These are phyloP conservation scores for Poicephalus meyeri DNA, from an alignment of 2,113 vertebrate genomes.

Conservation along the genomic window DNA sequence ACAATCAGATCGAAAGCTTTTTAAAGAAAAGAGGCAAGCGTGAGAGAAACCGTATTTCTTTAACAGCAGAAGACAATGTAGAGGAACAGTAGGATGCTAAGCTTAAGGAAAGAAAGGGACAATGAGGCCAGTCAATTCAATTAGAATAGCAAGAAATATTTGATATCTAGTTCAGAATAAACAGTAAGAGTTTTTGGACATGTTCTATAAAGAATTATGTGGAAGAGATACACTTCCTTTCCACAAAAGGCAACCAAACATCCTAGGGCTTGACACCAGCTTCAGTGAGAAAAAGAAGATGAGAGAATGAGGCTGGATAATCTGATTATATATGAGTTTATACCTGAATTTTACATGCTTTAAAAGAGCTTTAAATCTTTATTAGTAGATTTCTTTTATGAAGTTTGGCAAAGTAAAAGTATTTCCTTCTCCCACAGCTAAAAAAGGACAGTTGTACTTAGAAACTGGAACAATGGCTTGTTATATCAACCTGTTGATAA, in stretches of 20 bases:
- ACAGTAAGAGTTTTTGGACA: neutral
- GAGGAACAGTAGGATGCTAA: neutral
- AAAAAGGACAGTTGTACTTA: neutral
- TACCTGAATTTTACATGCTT: neutral
- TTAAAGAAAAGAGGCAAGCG: neutral
- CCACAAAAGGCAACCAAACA: neutral
- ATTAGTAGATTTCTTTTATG: neutral
- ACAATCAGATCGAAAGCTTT: neutral
- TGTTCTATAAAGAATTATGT: neutral
- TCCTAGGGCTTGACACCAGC: neutral
- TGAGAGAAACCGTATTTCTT: neutral
- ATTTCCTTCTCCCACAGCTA: neutral
- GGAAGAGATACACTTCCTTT: neutral
- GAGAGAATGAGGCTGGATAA: neutral
- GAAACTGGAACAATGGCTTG: neutral
- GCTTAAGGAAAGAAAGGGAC: neutral
- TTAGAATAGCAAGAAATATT: neutral
- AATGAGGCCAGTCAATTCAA: neutral
- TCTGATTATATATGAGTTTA: neutral
- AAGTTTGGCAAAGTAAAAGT: neutral
- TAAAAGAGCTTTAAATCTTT: neutral
- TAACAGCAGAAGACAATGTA: neutral
- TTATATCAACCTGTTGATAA: slow-evolving; percentile 28
- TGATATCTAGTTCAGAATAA: neutral
- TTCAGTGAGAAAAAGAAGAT: neutral